Base-by-base conservation (phyloP, 2,113 vertebrate genomes). In the Osmerus eperlanus region DNA sequence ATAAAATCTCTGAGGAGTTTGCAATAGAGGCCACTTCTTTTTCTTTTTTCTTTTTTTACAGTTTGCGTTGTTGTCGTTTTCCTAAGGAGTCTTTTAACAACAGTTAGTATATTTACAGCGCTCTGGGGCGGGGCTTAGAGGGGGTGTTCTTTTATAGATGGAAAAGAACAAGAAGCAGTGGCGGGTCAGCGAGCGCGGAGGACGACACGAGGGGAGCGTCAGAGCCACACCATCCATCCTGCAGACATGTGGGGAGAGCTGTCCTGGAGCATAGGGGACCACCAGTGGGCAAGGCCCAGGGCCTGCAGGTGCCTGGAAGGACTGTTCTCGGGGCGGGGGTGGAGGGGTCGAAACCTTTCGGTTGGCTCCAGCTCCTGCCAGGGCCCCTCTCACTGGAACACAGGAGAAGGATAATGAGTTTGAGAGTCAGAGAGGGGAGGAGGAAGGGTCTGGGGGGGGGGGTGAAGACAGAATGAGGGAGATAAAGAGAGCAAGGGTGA, bases 201-300 rank as follows among this genome's bases (percentile, higher is more conserved):
- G 76, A 59, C 72, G 64, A 84, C 73, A 83, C 63, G 78, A 18
- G 36, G 68, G 62, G 76, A 78, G 62, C 32, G 72, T 92, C 89
- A 91, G 84, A 89, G 91, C 83, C 89, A 91, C 85, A 87, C 83
- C 71, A 90, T 90, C 92, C 92, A 93, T 93, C 84, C 88, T 92
- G 89, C 68, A 84, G 77, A 79, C 79, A 85, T 85, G 80, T 85
- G 79, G 74, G 67, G 81, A 86, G 75, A 78, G 74, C 82, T 73
- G 59, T 77, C 79, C 71, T 78, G 68, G 72, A 71, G 79, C 77
- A 85, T 67, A 68, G 76, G 80, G 80, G 76, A 90, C 78, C 75
- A 76, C 55, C 74, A 82, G 80, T 81, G 78, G 80, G 68, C 82
- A 82, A 72, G 68, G 70, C 76, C 47, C 51, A 69, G 72, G 18